phyloP scores from a whole-genome alignment of 2,113 vertebrate species.

The Bucco capensis region DNA sequence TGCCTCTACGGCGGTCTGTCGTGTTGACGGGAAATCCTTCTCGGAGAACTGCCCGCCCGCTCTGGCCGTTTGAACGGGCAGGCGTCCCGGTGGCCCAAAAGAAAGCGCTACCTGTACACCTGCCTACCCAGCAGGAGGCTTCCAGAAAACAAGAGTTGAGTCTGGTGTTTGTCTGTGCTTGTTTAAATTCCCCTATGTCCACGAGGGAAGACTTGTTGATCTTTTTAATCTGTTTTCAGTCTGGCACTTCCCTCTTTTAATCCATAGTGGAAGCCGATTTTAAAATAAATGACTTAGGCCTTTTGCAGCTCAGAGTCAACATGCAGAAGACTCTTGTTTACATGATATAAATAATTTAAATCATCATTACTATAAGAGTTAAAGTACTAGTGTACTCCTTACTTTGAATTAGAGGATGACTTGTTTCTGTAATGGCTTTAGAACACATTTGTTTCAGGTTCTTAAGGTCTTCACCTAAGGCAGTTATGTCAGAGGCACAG shows the following conservation, averaged over 20 bases:
- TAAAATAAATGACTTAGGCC: not conserved
- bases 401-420: fast-evolving
- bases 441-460: not conserved
- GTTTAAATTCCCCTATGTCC: fast-evolving
- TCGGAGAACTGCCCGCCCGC: no score
- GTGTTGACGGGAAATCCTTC: fast-evolving
- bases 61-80: not conserved
- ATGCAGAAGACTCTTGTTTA: not conserved
- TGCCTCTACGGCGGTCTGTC: no score
- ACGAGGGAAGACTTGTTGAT: not conserved
- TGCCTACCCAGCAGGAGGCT: fast-evolving
- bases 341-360: not conserved
- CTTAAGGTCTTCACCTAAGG: fast-evolving
- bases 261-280: not conserved
- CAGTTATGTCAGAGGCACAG: not conserved
- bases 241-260: not conserved
- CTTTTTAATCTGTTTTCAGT: not conserved
- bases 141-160: fast-evolving
- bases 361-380: not conserved
- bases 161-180: no score
- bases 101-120: fast-evolving
- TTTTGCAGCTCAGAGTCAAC: not conserved
- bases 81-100: not conserved
- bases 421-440: not conserved
- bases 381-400: not conserved